Evolutionary conservation across 2,797 vertebrate species (phyloP), one percentile per base, ranked within the genome.

Genomic region (Eremophila alpestris): DNA sequence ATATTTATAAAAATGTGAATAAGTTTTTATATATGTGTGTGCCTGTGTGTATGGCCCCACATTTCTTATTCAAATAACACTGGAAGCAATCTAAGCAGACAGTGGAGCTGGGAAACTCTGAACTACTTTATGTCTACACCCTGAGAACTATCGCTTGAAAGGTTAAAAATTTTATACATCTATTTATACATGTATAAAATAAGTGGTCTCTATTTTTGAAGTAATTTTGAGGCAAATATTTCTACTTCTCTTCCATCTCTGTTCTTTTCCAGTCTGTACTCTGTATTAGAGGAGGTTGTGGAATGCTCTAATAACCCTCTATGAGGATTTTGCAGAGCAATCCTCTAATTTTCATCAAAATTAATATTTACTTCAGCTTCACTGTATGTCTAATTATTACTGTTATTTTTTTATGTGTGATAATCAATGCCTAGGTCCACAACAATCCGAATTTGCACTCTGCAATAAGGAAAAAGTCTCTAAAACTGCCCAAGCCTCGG

Each of bases 1-100:
- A 10, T 30, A 13, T 49, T n/a, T 49, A 36, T 13, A 18, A 21
- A 40, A 8, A 45, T 0, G 1, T 19, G 3, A 3, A 3, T 21
- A 59, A 16, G 21, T 7, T 55, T 40, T n/a, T 32, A 36, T 11
- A 15, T 8, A 15, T 18, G 20, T 3, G 1, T 38, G 8, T 48
- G 11, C 16, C 9, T 48, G 11, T 41, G 6, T 32, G 8, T 38
- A 14, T 26, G 10, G 43, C 40, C 9, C 8, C 40, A 46, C n/a
- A 75, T 1, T 21, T 18, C 2, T 26, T 63, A 20, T 16, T 43
- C 4, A 23, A 63, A 87, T 60, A 82, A 18, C 4, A 1, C 34
- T 45, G 4, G 3, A 56, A 75, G 38, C 45, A 10, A 29, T 21
- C n/a, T 73, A 80, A 58, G 9, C 16, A 48, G 45, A 32, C 16